These are phyloP conservation scores for Marisa cornuarietis DNA, from an alignment of 1,140 invertebrate species.

Conservation along the genomic window DNA sequence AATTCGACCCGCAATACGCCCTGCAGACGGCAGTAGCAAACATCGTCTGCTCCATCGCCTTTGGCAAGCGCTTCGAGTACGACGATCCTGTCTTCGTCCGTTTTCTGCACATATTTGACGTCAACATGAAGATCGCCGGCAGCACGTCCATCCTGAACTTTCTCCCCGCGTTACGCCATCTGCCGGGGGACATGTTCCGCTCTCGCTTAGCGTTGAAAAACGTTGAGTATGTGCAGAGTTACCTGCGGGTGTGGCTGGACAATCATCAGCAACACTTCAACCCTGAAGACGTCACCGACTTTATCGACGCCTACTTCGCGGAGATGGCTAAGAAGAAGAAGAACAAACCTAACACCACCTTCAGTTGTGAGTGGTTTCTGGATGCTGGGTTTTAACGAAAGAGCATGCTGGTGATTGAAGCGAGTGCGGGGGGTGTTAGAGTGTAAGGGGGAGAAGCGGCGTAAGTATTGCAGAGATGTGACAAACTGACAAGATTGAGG, in stretches of 20 bases:
- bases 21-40: conserved; percentile 68
- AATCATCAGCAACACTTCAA: conserved; percentile 40
- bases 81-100: conserved; percentile 60
- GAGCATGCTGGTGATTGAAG: neutral
- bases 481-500: too few species aligned
- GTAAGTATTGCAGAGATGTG: too few species aligned
- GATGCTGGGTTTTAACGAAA: too few species aligned
- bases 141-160: conserved; percentile 40
- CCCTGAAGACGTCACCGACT: conserved; percentile 42
- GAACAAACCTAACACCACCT: conserved; percentile 22
- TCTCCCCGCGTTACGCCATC: conserved; percentile 35
- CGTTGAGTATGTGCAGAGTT: conserved; percentile 34
- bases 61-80: conserved; percentile 74
- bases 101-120: conserved; percentile 34
- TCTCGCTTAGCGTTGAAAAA: conserved; percentile 30
- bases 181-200: conserved; percentile 44
- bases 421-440: neutral
- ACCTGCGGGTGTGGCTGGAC: conserved; percentile 30
- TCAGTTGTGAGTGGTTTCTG: conserved; percentile 22
- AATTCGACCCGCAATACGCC: conserved; percentile 33
- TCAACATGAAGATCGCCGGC: conserved; percentile 36
- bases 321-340: conserved; percentile 30
- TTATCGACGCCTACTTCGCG: conserved; percentile 50
- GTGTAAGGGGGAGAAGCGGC: neutral
- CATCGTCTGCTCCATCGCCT: conserved; percentile 87